Conservation (phyloP, 2,888 invertebrate species). For the Uropetala carovei region DNA sequence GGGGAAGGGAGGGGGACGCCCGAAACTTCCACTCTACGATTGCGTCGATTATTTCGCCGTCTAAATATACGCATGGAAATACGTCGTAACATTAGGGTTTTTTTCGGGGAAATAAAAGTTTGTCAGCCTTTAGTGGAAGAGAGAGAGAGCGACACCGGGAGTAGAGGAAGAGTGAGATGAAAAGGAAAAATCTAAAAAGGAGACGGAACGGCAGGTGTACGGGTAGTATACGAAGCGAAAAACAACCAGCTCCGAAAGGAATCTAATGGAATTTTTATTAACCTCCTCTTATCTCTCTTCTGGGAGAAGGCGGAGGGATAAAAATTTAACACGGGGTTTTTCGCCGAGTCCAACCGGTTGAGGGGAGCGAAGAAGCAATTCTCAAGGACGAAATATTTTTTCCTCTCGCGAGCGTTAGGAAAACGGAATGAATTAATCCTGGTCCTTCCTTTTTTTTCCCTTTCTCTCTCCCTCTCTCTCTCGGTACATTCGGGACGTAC, state of each 20-base stretch:
- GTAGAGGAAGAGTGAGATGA: background rate
- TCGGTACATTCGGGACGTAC: background rate
- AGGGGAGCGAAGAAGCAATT: background rate
- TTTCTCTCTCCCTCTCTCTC: background rate
- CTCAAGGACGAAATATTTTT: slow-evolving; percentile 26
- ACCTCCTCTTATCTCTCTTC: background rate
- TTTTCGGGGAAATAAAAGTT: no score
- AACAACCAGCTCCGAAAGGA: slow-evolving; percentile 22
- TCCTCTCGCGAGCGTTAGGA: background rate
- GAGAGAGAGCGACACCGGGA: background rate
- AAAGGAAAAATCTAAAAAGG: background rate
- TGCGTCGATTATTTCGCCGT: no score
- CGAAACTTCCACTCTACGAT: no score
- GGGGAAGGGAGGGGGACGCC: no score
- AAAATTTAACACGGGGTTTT: slow-evolving; percentile 9
- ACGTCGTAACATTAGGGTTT: no score
- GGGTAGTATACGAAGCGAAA: background rate
- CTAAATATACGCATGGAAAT: no score
- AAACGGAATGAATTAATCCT: background rate
- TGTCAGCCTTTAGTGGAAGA: background rate
- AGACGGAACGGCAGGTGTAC: slow-evolving; percentile 19
- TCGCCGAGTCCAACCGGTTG: background rate
- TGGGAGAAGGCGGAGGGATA: background rate
- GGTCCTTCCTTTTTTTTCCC: background rate
- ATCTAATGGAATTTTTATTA: slow-evolving; percentile 49